Percentiles rank a stretch among this genome's conserved stretches.
phyloP scores from a whole-genome alignment of 2,888 invertebrate species.

The Dolichopus griseipennis region DNA sequence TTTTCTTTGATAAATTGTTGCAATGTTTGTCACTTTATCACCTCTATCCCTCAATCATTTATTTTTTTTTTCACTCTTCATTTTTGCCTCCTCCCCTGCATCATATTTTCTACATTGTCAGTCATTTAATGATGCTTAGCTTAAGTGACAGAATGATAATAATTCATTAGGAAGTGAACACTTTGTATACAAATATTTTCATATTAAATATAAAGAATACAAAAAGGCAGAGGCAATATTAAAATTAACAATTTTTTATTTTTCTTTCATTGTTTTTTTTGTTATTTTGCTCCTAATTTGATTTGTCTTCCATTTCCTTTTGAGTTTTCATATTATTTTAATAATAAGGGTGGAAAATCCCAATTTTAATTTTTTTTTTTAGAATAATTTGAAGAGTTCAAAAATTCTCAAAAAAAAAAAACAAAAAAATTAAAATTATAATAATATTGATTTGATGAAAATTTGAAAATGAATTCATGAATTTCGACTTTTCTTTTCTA shows the following conservation, averaged over 20 bases:
- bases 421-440: no score
- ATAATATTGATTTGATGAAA: no score
- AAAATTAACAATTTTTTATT: background rate
- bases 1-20: background rate
- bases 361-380: no score
- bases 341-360: no score
- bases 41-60: background rate
- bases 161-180: slow-evolving; percentile 4
- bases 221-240: background rate
- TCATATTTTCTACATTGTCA: background rate
- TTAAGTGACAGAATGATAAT: slow-evolving; percentile 1
- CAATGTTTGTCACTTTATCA: background rate
- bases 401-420: no score
- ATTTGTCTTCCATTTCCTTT: no score
- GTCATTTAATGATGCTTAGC: slow-evolving; percentile 1
- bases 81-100: background rate
- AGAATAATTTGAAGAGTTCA: no score
- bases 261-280: background rate
- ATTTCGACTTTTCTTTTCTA: no score
- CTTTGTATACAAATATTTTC: slow-evolving; percentile 1
- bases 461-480: no score
- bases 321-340: no score
- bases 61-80: background rate
- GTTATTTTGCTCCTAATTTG: no score
- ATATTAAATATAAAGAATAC: background rate